Conservation (phyloP, 2,888 invertebrate species). For the Torymus tubicola region DNA sequence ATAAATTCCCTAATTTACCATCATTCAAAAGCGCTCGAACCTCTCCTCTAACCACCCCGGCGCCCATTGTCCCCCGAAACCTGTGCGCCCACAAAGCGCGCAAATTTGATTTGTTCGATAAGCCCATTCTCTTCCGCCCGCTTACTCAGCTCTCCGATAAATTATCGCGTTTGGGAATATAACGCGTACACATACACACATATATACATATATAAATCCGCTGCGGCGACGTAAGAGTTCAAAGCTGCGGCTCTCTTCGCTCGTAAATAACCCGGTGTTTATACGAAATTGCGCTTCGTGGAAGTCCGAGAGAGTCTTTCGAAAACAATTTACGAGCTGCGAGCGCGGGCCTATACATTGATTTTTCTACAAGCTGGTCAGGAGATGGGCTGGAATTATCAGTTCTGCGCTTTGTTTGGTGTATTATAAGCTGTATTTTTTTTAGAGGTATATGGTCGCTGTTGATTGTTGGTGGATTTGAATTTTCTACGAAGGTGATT, state of each 20-base stretch:
- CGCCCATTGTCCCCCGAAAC: conserved; percentile 9
- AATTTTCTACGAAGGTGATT: no score
- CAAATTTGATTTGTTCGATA: conserved; percentile 52
- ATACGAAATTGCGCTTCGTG: conserved; percentile 69
- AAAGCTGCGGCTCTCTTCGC: conserved; percentile 54
- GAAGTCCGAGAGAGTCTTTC: conserved; percentile 60
- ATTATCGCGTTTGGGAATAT: conserved; percentile 41
- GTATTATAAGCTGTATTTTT: no score
- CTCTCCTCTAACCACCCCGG: conserved; percentile 13
- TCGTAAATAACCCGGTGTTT: conserved; percentile 70
- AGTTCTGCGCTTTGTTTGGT: no score
- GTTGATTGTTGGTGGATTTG: no score
- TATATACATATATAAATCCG: conserved; percentile 49
- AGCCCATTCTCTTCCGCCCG: conserved; percentile 29
- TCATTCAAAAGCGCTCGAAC: conserved; percentile 10
- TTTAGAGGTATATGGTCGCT: no score
- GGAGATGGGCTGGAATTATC: no score
- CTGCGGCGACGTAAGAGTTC: conserved; percentile 36
- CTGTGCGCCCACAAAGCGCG: not conserved
- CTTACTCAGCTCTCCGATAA: no score
- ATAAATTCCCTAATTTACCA: conserved; percentile 28
- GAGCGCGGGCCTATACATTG: not conserved
- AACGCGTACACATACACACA: not conserved
- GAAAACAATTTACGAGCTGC: conserved; percentile 47
- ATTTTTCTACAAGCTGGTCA: no score